Evolutionary conservation across 2,113 vertebrate genomes (phyloP), one percentile per base, ranked within the genome.

Genomic region (Cololabis saira): DNA sequence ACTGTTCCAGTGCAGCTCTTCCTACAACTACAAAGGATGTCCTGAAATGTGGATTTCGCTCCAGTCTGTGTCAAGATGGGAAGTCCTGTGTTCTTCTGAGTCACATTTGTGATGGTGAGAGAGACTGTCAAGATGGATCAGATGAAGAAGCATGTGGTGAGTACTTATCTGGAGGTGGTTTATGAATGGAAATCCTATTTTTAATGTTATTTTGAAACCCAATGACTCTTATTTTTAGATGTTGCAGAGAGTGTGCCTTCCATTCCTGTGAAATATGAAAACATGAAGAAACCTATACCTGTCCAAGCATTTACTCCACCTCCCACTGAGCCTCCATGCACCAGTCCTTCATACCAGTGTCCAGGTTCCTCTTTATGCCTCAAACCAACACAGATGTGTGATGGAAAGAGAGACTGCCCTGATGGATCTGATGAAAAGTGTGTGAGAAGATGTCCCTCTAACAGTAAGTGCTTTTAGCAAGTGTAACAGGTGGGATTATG

Each of bases 381-480:
- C 45, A 79, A 89, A 21, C 84, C 63, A 3, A 88, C 82, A 14
- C 92, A 93, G 22, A 18, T 95, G 49, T 96, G 96, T 22, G 87
- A 97, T 1, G 93, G 95, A 1, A 85, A 69, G 11, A 79, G 62
- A 10, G 95, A 97, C 84, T 96, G 96, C 49, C 78, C 77, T 0
- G 95, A 96, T 67, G 95, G 94, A 5, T 95, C 90, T 3, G 95
- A 98, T 65, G 95, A 97, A 69, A 80, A 88, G 0, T 97, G 95
- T 1, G 27, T 87, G 15, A 75, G 60, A 41, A 77, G 67, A 64
- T 98, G 95, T 24, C 82, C 78, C 6, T 76, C 69, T 5, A 80
- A 81, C 80, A 91, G 95, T 96, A 88, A 57, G 73, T 43, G 0
- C 18, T 16, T 37, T 27, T n/a, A n/a, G n/a, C n/a, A n/a, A n/a